Base-by-base conservation (phyloP, 2,113 vertebrate species). In the Aspiorhynchus laticeps region DNA sequence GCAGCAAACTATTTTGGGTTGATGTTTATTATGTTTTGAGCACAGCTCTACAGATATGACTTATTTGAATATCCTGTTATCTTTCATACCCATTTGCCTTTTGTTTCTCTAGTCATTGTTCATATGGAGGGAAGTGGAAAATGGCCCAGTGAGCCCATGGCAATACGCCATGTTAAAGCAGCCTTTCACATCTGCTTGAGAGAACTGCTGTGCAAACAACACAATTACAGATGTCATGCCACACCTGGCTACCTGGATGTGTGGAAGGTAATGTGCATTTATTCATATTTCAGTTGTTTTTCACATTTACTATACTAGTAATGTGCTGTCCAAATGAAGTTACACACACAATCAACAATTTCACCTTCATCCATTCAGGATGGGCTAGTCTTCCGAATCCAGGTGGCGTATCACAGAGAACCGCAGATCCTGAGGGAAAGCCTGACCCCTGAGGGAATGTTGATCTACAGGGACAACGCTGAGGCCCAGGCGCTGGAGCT, bases 91-190 rank as follows among this genome's bases (percentile, higher is more conserved):
- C 19, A 51, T 65, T 59, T 46, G 9, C 91, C 4, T 41, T 61
- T 73, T 88, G 0, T 6, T 19, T 26, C 83, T 80, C 26, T 90
- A 99, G 98, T 99, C 73, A 91, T 99, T 46, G 99, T 98, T 92
- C 97, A 99, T 91, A 96, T 99, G 95, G 98, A 99, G 91, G 98
- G 98, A 38, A 99, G 98, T 59, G 98, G 98, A 78, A 97, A 97
- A 89, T 99, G 98, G 98, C 98, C 98, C 0, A 96, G 96, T 48
- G 95, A 97, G 85, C 94, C 93, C 26, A 93, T 95, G 33, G 98
- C 98, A 38, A 96, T 99, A 87, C 95, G 91, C 24, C 95, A 97
- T 14, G 96, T 99, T 87, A 96, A 96, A 88, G 95, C 97, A 0
- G 98, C 97, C 63, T 99, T 99, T 92, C 97, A 99, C 89, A 93